Evolutionary conservation across 1,140 invertebrate species (phyloP).

Genomic region (Diorhabda carinulata): DNA sequence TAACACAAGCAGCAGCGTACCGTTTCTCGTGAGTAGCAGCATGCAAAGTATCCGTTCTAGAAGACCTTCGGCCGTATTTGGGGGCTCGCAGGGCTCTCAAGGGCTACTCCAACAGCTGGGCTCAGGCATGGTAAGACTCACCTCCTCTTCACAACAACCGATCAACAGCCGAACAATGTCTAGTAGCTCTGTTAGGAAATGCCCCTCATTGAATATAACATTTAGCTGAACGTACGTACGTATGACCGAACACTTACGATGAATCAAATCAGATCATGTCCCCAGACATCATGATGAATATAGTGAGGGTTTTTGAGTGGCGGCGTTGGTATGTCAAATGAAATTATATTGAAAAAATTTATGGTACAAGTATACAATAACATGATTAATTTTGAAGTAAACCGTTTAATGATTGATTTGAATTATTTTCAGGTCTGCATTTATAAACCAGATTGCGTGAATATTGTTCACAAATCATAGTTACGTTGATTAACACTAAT

Average conservation of each 20-base stretch:
- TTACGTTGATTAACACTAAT: no score
- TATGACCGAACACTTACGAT: slow-evolving; percentile 32
- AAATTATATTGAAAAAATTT: no score
- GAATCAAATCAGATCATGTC: neutral
- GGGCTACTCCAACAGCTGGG: slow-evolving; percentile 78
- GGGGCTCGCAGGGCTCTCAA: slow-evolving; percentile 59
- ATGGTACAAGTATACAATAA: no score
- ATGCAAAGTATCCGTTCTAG: slow-evolving; percentile 78
- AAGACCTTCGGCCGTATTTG: slow-evolving; percentile 64
- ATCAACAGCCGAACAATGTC: slow-evolving; percentile 62
- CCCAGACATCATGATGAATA: neutral
- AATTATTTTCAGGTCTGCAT: no score
- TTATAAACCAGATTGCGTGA: no score
- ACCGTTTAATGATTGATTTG: no score
- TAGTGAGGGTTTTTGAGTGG: neutral
- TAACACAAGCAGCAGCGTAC: slow-evolving; percentile 81
- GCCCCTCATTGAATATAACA: slow-evolving; percentile 64
- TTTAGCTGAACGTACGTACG: slow-evolving; percentile 49
- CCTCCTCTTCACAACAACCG: slow-evolving; percentile 59
- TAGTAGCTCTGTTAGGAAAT: slow-evolving; percentile 75
- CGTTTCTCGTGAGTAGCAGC: slow-evolving; percentile 74
- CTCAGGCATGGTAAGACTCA: slow-evolving; percentile 82
- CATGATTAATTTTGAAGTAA: no score
- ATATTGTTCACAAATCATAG: no score
- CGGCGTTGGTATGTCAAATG: no score